Evolutionary conservation across 2,113 vertebrate genomes (phyloP), one percentile per base, ranked within the genome.

Genomic region (Oreotrochilus melanogaster): DNA sequence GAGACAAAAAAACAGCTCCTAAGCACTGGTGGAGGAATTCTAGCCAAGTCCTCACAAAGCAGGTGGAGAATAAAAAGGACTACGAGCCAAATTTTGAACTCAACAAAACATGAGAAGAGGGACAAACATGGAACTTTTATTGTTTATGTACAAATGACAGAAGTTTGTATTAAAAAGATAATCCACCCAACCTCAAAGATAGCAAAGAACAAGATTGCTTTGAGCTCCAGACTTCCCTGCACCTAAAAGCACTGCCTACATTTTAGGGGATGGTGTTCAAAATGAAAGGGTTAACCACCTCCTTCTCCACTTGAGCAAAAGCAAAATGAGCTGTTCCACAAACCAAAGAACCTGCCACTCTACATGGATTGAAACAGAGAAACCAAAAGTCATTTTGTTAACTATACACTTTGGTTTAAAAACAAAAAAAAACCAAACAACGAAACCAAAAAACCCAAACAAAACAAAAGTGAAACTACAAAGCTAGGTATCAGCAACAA

Each of bases 141-240:
- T 96, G 91, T 93, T 97, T 97, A 97, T 97, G 97, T 96, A 98
- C 95, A 98, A 97, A 98, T 78, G 96, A 91, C 92, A 94, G 91
- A 87, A 85, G 92, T 82, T 94, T 80, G 90, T 94, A 92, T 95
- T 97, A 97, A 93, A 97, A 97, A 94, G 96, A 88, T 92, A 92
- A 96, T 82, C 94, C 81, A 87, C 60, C 45, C 90, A 92, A 90
- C 23, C 80, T 85, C 83, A 64, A 62, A 2, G 27, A 73, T 3
- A 70, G 82, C 3, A 9, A 81, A 89, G 92, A 95, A 80, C 84
- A 62, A 70, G 75, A 2, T 9, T 50, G 74, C 91, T 91, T 93
- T 65, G 53, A 86, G 88, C 75, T 96, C 93, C 89, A 92, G 78
- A 91, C 91, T 78, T 87, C 89, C 87, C 90, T 69, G 65, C 88